These are phyloP conservation scores for Eumacrocentrus americanus DNA, from an alignment of 2,888 invertebrate genomes.

Conservation along the genomic window DNA sequence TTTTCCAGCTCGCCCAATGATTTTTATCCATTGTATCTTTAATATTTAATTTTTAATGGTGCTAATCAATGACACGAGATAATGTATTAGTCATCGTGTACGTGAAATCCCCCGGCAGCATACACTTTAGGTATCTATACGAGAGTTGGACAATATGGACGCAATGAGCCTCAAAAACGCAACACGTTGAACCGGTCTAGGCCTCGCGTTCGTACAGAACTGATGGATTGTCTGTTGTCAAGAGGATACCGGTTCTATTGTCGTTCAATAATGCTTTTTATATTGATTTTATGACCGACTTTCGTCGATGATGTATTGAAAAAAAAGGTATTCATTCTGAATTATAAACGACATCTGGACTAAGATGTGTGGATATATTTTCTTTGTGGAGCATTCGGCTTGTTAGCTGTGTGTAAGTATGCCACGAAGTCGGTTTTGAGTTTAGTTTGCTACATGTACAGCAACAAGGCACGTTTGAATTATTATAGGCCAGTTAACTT, in stretches of 20 bases:
- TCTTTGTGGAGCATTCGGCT: background rate
- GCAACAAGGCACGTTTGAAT: background rate
- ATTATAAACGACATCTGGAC: background rate
- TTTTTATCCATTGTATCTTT: background rate
- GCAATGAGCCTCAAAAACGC: conserved; percentile 33
- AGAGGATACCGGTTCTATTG: too few relatives aligned
- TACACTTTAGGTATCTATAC: background rate
- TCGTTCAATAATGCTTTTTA: too few relatives aligned
- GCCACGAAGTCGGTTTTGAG: background rate
- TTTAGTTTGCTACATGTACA: background rate
- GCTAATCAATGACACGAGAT: background rate
- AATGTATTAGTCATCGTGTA: background rate
- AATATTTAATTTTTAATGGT: background rate
- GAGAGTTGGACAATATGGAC: conserved; percentile 40
- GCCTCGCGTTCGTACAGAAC: background rate
- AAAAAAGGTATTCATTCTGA: background rate
- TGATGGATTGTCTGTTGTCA: too few relatives aligned
- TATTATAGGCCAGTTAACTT: too few relatives aligned
- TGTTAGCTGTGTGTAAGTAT: background rate
- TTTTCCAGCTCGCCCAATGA: too few relatives aligned
- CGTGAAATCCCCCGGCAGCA: conserved; percentile 9
- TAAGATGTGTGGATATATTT: background rate
- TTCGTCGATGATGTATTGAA: too few relatives aligned
- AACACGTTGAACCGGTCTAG: conserved; percentile 35
- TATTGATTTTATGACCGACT: too few relatives aligned